Percentiles rank a stretch among this genome's conserved stretches.
These are phyloP conservation scores for Orchesella flavescens DNA, from an alignment of 2,888 invertebrate species.

Conservation along the genomic window DNA sequence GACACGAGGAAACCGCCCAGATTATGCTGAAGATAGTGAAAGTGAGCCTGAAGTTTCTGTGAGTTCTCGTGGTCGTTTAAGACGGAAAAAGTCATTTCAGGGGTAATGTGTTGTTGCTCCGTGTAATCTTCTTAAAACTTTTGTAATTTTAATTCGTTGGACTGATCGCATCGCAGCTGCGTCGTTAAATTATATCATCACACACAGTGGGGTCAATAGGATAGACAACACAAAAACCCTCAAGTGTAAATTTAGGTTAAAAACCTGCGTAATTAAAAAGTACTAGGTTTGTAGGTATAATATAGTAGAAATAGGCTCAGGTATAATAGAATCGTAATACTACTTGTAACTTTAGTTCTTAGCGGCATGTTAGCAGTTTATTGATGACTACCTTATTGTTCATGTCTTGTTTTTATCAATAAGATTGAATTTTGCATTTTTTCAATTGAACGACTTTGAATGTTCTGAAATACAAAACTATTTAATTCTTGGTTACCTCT, in stretches of 20 bases:
- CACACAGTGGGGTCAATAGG: too few species aligned
- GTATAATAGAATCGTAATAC: background rate
- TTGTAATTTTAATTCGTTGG: constrained; percentile 55
- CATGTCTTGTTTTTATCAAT: background rate
- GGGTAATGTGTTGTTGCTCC: constrained; percentile 35
- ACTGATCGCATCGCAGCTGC: constrained; percentile 51
- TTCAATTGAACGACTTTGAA: too few species aligned
- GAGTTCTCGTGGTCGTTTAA: constrained; percentile 66
- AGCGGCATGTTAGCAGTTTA: too few species aligned
- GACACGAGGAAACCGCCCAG: constrained; percentile 74
- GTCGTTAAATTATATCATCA: background rate
- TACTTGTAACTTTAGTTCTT: background rate
- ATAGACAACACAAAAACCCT: too few species aligned
- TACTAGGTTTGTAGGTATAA: too few species aligned
- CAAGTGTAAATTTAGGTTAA: too few species aligned
- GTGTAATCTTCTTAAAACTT: constrained; percentile 13
- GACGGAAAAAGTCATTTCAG: constrained; percentile 60
- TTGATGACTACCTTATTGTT: background rate
- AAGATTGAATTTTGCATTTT: constrained; percentile 8
- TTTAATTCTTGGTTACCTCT: too few species aligned
- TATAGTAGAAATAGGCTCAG: background rate
- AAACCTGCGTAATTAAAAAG: too few species aligned
- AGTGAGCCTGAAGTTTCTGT: constrained; percentile 58
- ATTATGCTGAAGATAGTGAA: constrained; percentile 75
- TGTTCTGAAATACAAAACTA: too few species aligned